Percentiles rank a stretch among this genome's conserved stretches.
phyloP scores from a whole-genome alignment of 2,888 invertebrate genomes.

The Pammene aurita region DNA sequence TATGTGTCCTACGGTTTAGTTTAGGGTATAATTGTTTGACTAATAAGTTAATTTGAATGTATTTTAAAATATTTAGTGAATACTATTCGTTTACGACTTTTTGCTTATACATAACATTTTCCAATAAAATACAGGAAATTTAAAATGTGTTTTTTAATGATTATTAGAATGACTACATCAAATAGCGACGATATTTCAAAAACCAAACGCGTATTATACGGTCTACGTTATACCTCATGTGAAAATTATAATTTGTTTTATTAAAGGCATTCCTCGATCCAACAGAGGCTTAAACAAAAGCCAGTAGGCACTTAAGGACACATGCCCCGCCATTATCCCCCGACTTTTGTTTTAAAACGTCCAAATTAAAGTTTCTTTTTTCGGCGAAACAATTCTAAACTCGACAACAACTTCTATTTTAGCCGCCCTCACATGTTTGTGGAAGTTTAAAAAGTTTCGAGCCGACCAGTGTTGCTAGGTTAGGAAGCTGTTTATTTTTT shows the following conservation, averaged over 20 bases:
- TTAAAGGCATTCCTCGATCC: conserved; percentile 25
- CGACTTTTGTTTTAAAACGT: conserved; percentile 80
- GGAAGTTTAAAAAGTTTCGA: conserved; percentile 77
- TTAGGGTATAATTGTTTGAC: no score
- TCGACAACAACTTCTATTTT: conserved; percentile 79
- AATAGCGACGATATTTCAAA: no score
- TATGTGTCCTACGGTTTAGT: no score
- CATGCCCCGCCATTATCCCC: conserved; percentile 76
- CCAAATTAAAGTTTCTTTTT: conserved; percentile 81
- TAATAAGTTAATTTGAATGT: no score
- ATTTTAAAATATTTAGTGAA: no score
- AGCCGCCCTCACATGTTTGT: conserved; percentile 80
- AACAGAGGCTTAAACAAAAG: conserved; percentile 25
- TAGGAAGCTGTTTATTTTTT: background rate
- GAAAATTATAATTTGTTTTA: conserved; percentile 9
- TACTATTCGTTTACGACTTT: no score
- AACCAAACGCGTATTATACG: background rate
- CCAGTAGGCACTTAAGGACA: conserved; percentile 48
- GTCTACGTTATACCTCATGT: background rate
- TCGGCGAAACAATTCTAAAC: conserved; percentile 77
- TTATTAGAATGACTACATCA: no score
- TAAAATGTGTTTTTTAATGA: no score
- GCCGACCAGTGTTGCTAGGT: background rate
- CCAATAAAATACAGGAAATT: no score
- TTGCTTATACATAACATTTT: no score